phyloP scores from a whole-genome alignment of 1,140 invertebrate genomes.

The Penaeus chinensis region DNA sequence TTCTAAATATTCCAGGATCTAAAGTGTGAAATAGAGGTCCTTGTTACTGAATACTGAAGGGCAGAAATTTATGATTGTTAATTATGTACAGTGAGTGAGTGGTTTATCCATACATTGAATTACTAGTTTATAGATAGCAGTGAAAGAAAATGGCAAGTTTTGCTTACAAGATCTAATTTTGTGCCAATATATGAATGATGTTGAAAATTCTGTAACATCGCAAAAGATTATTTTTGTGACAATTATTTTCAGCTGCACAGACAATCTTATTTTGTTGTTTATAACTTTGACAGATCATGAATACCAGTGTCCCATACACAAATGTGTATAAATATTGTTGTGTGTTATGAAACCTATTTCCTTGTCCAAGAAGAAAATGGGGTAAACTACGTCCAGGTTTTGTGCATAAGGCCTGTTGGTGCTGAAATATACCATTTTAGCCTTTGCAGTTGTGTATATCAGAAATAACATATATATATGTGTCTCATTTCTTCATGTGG shows the following conservation, averaged over 20 bases:
- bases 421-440: slow-evolving; percentile 2
- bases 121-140: background rate
- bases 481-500: slow-evolving; percentile 29
- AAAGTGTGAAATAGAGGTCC: slow-evolving; percentile 12
- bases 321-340: slow-evolving; percentile 2
- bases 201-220: too few relatives aligned
- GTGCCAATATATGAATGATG: slow-evolving; percentile 36
- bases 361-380: slow-evolving; percentile 14
- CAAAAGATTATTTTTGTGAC: too few relatives aligned
- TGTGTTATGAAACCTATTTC: slow-evolving; percentile 9
- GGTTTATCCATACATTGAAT: too few relatives aligned
- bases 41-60: slow-evolving; percentile 42
- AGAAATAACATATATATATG: slow-evolving; percentile 35
- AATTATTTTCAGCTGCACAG: background rate
- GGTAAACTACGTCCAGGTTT: slow-evolving; percentile 28
- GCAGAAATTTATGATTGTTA: slow-evolving; percentile 15
- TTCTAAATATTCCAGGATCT: slow-evolving; percentile 1
- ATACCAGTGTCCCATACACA: slow-evolving; percentile 2
- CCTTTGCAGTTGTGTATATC: slow-evolving; percentile 41
- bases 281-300: background rate
- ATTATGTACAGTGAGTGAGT: background rate
- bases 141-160: background rate
- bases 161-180: slow-evolving; percentile 25
- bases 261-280: background rate
- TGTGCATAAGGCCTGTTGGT: slow-evolving; percentile 27